Conservation (phyloP, 2,113 vertebrate genomes). For the Astatotilapia flaviijosephi region DNA sequence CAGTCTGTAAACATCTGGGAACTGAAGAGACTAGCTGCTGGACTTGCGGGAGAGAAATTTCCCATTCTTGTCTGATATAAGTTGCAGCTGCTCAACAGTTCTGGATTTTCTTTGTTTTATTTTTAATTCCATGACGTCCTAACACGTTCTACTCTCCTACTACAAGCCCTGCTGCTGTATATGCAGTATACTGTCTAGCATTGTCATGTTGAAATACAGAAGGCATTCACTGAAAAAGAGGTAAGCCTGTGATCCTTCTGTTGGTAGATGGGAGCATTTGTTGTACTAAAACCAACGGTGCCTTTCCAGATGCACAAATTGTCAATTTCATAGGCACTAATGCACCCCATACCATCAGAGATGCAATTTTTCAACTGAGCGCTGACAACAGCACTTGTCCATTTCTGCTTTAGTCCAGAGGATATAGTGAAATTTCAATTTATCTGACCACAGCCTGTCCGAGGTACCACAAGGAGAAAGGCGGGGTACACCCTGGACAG, state of each 20-base stretch:
- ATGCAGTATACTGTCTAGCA: neutral
- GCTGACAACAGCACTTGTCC: neutral
- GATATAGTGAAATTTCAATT: neutral
- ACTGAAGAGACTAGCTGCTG: neutral
- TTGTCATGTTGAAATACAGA: neutral
- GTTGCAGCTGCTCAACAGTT: neutral
- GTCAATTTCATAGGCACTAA: neutral
- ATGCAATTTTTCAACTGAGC: neutral
- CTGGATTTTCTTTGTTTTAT: neutral
- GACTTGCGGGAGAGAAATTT: neutral
- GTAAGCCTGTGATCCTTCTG: neutral
- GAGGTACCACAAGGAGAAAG: neutral
- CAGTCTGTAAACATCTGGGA: neutral
- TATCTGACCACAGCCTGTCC: neutral
- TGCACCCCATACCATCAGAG: neutral
- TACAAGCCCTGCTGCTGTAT: neutral
- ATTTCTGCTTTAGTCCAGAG: neutral
- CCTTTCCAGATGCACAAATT: neutral
- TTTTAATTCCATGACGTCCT: neutral
- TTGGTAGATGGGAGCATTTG: neutral
- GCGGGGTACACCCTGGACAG: neutral
- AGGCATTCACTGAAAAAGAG: neutral
- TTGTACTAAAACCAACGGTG: neutral
- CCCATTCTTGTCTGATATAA: neutral
- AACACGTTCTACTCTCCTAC: neutral